phyloP scores from a whole-genome alignment of 1,140 invertebrate genomes.

The honey bee (Apis mellifera) region DNA sequence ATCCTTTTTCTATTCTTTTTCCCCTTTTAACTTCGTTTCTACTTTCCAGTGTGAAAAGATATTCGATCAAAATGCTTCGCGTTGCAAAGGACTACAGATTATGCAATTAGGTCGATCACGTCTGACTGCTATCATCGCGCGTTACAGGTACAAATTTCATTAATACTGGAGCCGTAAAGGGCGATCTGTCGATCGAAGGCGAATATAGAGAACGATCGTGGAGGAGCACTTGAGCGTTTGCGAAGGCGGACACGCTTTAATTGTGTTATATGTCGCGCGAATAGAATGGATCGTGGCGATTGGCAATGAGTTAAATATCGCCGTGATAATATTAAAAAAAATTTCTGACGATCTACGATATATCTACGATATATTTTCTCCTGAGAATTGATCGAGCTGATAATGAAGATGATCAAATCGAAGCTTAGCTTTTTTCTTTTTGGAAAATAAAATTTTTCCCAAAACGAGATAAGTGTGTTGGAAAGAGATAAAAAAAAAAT shows the following conservation, averaged over 20 bases:
- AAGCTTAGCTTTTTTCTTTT: too few species aligned
- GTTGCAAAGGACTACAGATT: background rate
- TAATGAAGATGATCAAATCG: too few species aligned
- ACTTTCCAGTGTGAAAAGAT: too few species aligned
- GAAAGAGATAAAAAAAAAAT: too few species aligned
- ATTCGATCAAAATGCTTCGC: background rate
- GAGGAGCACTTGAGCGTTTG: slow-evolving; percentile 33
- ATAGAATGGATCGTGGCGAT: background rate
- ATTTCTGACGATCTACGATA: too few species aligned
- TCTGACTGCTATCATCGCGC: background rate
- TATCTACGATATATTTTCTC: too few species aligned
- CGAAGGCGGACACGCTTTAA: slow-evolving; percentile 52
- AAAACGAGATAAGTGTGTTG: too few species aligned
- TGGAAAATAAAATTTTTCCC: too few species aligned
- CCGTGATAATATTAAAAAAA: too few species aligned
- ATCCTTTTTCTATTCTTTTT: background rate
- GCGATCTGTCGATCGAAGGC: slow-evolving; percentile 26
- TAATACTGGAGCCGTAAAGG: background rate
- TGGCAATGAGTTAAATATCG: too few species aligned
- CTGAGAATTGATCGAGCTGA: too few species aligned
- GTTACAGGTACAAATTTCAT: slow-evolving; percentile 26
- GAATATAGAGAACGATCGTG: slow-evolving; percentile 46
- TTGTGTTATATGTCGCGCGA: slow-evolving; percentile 54
- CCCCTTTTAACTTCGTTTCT: too few species aligned
- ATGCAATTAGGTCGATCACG: background rate